Evolutionary conservation across 2,113 vertebrate species (phyloP).

Genomic region (Chunga burmeisteri): DNA sequence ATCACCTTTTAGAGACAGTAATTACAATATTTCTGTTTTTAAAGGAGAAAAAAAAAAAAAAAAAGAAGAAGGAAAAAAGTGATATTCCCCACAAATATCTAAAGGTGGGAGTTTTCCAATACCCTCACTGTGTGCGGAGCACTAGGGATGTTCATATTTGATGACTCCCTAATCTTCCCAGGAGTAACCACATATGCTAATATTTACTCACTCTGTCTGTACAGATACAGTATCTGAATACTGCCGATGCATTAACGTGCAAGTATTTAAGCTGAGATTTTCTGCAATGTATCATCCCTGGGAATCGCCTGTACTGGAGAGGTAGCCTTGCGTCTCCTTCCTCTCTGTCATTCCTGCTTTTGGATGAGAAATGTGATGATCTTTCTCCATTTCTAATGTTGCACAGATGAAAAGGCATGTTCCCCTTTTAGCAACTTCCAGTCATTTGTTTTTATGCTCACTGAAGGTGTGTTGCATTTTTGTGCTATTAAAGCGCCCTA

Average conservation of each 20-base stretch:
- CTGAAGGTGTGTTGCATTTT: conserved; percentile 35
- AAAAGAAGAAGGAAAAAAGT: neutral
- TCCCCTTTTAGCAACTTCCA: conserved; percentile 64
- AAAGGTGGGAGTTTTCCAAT: neutral
- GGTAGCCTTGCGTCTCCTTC: neutral
- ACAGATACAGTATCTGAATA: neutral
- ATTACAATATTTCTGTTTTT: neutral
- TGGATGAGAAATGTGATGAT: conserved; percentile 13
- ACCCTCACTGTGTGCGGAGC: fast-evolving
- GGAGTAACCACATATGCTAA: conserved; percentile 5
- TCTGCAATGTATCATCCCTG: neutral
- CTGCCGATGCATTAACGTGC: neutral
- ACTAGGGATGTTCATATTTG: neutral
- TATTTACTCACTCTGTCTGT: conserved; percentile 21
- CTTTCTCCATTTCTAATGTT: neutral
- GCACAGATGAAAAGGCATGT: conserved; percentile 4
- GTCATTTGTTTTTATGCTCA: conserved; percentile 62
- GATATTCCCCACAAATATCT: neutral
- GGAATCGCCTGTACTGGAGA: neutral
- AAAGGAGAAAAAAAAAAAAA: neutral
- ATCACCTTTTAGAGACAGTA: neutral
- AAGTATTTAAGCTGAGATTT: neutral
- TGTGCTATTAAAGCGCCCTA: conserved; percentile 30
- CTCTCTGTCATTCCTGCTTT: neutral
- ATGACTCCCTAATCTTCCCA: conserved; percentile 25